Base-by-base conservation (phyloP, 92 coral and sea anemone species). In the Blastomussa wellsi region DNA sequence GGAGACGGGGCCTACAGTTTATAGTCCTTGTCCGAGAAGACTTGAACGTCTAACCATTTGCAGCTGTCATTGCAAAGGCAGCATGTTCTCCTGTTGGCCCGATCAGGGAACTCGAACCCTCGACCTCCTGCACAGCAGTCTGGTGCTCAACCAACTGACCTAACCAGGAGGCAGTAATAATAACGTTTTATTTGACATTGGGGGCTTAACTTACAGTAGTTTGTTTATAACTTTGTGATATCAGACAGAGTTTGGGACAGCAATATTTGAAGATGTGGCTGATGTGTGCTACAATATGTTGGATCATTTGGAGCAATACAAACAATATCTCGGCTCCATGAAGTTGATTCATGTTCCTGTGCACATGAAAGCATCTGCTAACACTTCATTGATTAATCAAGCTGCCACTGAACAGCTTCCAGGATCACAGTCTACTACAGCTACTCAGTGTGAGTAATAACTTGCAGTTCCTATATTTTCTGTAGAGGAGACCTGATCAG, bases 201-300 rank as follows among this genome's bases (percentile, higher is more conserved):
- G 24, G 42, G 19, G 73, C 15, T 33, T 69, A n/a, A n/a, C n/a
- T 44, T 10, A 44, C 12, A 3, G 7, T 44, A 6, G 39, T 5
- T 32, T 33, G 67, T 65, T 37, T 7, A 22, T 16, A 60, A 48
- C 24, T 52, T 83, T 29, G 32, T 68, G 62, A 69, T 66, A 77
- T 72, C 77, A 96, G 99, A 91, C 88, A 47, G 99, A 96, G 84
- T 90, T 96, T 92, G 99, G 99, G 22, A 96, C 99, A 48, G 93
- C 85, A 67, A 86, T 96, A 67, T 96, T 96, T 88, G 98, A 94
- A 62, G 95, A 94, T 75, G 93, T 96, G 64, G 99, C 99, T 0
- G 93, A 91, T 74, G 92, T 92, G 53, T 96, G 99, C 78, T 96
- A 96, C 82, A 88, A 94, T 79, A 96, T 96, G 99, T 80, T 92